A percentile compares a stretch with the other conserved stretches of the same genome.
Evolutionary conservation across 2,888 invertebrate species (phyloP).

Genomic region (Coelogynopora nodosa): DNA sequence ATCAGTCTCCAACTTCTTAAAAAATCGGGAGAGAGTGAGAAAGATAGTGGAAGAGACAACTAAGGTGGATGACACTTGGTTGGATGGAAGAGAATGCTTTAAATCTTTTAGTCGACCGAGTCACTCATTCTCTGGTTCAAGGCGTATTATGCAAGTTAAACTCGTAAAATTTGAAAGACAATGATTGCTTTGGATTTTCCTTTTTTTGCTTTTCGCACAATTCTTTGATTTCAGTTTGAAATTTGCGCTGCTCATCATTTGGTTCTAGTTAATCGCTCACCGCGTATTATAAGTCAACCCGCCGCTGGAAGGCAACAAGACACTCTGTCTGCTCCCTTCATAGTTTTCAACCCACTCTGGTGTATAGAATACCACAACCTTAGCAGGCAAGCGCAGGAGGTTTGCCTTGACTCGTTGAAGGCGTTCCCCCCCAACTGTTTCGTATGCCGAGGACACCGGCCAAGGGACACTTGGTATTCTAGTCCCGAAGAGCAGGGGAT

Average conservation of each 20-base stretch:
- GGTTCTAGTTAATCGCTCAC: background rate
- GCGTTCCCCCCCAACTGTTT: background rate
- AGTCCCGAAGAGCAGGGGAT: too few species aligned
- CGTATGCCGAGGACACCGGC: background rate
- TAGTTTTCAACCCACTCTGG: background rate
- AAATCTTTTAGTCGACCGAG: background rate
- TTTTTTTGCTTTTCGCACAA: background rate
- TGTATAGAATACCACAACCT: background rate
- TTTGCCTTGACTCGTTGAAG: too few species aligned
- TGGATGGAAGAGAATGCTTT: background rate
- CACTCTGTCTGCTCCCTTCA: background rate
- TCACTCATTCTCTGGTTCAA: too few species aligned
- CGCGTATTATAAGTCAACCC: background rate
- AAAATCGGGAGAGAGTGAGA: background rate
- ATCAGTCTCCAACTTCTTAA: background rate
- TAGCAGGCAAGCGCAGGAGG: too few species aligned
- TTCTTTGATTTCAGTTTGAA: background rate
- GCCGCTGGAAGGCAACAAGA: background rate
- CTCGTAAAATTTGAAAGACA: background rate
- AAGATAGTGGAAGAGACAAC: background rate
- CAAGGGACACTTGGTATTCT: background rate
- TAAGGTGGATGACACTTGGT: too few species aligned
- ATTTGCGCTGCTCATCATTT: background rate
- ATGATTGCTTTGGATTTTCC: too few species aligned
- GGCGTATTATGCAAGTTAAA: background rate